Evolutionary conservation across 2,888 invertebrate genomes (phyloP).

Genomic region (Eupithecia vulgata): DNA sequence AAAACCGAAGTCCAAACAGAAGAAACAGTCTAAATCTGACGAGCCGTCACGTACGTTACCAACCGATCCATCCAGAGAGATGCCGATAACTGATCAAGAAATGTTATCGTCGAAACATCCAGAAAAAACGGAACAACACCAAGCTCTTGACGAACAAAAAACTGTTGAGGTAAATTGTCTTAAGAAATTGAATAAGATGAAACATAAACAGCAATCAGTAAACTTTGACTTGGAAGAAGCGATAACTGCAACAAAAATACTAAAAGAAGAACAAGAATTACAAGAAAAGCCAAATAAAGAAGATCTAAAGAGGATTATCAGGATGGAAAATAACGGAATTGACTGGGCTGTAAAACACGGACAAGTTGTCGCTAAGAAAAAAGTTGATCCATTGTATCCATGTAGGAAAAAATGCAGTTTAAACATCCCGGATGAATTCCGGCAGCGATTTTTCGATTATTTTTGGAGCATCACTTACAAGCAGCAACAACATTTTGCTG

Average conservation of each 20-base stretch:
- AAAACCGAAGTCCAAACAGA: not conserved
- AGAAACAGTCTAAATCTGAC: not conserved
- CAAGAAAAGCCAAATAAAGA: not conserved
- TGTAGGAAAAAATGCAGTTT: constrained; percentile 1
- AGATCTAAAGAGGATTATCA: not conserved
- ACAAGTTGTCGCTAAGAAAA: not conserved
- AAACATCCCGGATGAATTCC: constrained; percentile 6
- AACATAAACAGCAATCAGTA: not conserved
- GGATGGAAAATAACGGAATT: not conserved
- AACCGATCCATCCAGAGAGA: not conserved
- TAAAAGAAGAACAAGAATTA: not conserved
- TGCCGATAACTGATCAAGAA: not conserved
- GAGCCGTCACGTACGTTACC: not conserved
- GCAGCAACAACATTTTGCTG: not conserved
- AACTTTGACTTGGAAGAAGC: not conserved
- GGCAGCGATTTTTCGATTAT: constrained; percentile 9
- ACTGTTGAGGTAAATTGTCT: not conserved
- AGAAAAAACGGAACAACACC: not conserved
- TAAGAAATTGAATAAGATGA: not conserved
- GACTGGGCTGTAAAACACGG: not conserved
- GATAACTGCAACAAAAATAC: not conserved
- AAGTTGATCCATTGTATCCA: not conserved
- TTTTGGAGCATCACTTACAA: not conserved
- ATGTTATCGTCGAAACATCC: not conserved
- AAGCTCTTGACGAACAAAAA: not conserved